Conservation (phyloP, 2,797 vertebrate genomes). For the Sandelia bainsii region DNA sequence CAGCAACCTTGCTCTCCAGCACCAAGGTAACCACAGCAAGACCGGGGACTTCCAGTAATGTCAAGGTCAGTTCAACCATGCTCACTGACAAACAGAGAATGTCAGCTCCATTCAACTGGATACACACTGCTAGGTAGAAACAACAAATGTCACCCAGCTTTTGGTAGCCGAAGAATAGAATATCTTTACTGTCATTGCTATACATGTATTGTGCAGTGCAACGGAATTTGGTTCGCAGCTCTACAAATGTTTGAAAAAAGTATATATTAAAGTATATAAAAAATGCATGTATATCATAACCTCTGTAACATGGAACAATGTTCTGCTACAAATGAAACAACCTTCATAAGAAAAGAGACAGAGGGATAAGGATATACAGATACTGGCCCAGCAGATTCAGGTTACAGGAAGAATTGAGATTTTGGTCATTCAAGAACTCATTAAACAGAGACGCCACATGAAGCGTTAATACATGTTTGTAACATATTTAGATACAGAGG, state of each 20-base stretch:
- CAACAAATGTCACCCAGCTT: constrained; percentile 24
- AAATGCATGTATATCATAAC: too few relatives aligned
- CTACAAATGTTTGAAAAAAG: too few relatives aligned
- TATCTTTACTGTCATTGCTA: too few relatives aligned
- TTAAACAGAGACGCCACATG: neutral
- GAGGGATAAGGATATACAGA: neutral
- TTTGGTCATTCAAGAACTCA: neutral
- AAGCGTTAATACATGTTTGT: constrained; percentile 4
- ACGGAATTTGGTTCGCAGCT: too few relatives aligned
- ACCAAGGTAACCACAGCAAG: constrained; percentile 62
- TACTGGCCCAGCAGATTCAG: neutral
- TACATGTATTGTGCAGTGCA: too few relatives aligned
- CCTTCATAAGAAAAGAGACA: neutral
- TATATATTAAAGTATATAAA: too few relatives aligned
- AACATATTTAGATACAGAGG: constrained; percentile 20
- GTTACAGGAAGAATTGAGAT: neutral
- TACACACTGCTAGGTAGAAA: constrained; percentile 13
- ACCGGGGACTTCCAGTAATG: constrained; percentile 64
- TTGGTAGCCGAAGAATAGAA: neutral
- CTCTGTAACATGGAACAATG: too few relatives aligned
- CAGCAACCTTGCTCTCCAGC: constrained; percentile 48
- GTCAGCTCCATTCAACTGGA: constrained; percentile 43
- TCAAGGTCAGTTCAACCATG: constrained; percentile 68
- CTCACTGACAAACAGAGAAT: constrained; percentile 53
- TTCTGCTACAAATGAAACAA: neutral